Conservation (phyloP, 2,113 vertebrate genomes). For the Chitala chitala region DNA sequence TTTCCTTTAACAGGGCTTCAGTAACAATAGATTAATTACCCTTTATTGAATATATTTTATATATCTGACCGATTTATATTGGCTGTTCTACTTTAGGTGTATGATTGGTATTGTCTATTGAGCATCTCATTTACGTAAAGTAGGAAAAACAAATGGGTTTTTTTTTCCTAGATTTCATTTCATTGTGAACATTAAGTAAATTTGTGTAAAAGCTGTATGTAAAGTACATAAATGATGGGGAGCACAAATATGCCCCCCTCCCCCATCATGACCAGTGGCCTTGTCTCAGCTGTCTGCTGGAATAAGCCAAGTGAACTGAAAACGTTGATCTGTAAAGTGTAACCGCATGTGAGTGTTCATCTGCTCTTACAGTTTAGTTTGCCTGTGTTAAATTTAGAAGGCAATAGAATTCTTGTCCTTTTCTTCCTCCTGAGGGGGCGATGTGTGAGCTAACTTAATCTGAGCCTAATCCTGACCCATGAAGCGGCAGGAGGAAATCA, state of each 20-base stretch:
- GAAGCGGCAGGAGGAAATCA: constrained; percentile 23
- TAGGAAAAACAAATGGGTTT: too few species aligned
- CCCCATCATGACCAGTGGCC: background rate
- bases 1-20: too few species aligned
- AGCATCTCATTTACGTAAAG: too few species aligned
- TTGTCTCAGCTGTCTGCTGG: constrained; percentile 3
- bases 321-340: constrained; percentile 24
- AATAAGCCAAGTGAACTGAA: background rate
- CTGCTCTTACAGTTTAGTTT: constrained; percentile 11
- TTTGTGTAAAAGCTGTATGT: background rate
- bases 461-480: constrained; percentile 27
- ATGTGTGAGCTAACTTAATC: constrained; percentile 27
- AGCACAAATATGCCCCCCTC: background rate
- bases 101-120: too few species aligned
- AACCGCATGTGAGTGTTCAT: constrained; percentile 11
- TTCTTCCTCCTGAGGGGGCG: constrained; percentile 19
- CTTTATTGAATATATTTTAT: too few species aligned
- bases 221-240: background rate
- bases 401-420: constrained; percentile 25
- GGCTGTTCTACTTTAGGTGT: too few species aligned
- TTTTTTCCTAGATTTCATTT: too few species aligned
- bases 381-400: constrained; percentile 25
- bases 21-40: too few species aligned
- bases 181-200: too few species aligned
- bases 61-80: too few species aligned